These are phyloP conservation scores for Tyrannus savana DNA, from an alignment of 2,113 vertebrate genomes.

Conservation along the genomic window DNA sequence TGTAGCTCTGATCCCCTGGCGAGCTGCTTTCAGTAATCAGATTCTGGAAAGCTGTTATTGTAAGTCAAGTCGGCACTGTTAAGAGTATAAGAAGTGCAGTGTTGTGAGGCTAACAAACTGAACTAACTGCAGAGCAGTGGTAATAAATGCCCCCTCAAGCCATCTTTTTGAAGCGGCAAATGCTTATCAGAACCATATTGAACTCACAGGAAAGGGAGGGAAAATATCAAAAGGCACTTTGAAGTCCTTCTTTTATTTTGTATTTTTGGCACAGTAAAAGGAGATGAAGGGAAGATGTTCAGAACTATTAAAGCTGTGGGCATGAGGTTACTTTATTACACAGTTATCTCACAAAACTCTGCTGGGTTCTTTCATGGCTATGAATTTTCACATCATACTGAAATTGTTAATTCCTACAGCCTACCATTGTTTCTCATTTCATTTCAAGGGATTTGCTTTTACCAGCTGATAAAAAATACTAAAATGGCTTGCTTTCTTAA, in stretches of 20 bases:
- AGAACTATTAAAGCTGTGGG: neutral
- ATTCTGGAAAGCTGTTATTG: constrained; percentile 48
- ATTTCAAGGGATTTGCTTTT: neutral
- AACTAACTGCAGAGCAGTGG: neutral
- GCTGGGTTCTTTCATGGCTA: neutral
- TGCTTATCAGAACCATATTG: neutral
- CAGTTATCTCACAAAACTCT: neutral
- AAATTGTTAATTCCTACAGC: neutral
- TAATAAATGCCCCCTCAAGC: neutral
- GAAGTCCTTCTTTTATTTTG: neutral
- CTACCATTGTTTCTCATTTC: neutral
- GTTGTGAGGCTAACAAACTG: neutral
- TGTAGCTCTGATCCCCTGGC: constrained; percentile 48
- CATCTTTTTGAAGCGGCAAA: neutral
- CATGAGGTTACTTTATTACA: neutral
- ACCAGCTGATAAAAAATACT: neutral
- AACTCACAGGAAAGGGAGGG: neutral
- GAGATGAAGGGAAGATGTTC: neutral
- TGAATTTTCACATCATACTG: neutral
- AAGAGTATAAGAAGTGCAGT: neutral
- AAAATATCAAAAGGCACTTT: neutral
- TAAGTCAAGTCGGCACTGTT: neutral
- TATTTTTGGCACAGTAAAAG: neutral
- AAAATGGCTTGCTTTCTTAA: neutral
- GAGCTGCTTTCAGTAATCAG: constrained; percentile 69